phyloP scores from a whole-genome alignment of 2,888 invertebrate species.

The Heliconius ethilla region DNA sequence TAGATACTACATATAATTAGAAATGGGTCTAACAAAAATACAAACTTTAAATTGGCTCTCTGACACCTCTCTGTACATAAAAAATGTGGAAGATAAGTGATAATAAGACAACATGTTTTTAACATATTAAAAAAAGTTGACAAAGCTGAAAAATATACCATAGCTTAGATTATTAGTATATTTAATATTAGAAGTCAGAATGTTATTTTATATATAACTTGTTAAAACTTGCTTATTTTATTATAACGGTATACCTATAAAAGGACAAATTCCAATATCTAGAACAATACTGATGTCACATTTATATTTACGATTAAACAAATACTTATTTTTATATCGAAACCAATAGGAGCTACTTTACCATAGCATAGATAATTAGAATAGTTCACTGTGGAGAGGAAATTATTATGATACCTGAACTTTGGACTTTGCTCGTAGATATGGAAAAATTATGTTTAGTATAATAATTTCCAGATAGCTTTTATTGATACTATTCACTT shows the following conservation, averaged over 20 bases:
- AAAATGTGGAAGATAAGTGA: too few relatives aligned
- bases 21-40: too few relatives aligned
- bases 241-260: neutral
- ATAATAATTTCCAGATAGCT: neutral
- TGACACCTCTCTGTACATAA: too few relatives aligned
- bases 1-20: too few relatives aligned
- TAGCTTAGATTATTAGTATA: too few relatives aligned
- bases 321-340: neutral
- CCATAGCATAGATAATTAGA: neutral
- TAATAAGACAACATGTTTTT: too few relatives aligned
- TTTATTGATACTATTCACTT: neutral
- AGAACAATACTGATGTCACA: neutral
- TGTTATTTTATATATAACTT: too few relatives aligned
- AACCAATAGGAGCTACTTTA: neutral
- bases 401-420: slow-evolving; percentile 24
- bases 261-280: slow-evolving; percentile 9
- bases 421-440: slow-evolving; percentile 12
- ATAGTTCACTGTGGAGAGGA: slow-evolving; percentile 1
- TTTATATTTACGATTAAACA: neutral
- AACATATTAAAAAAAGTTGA: too few relatives aligned
- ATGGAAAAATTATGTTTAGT: slow-evolving; percentile 18
- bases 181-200: too few relatives aligned
- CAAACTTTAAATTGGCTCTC: too few relatives aligned
- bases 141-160: too few relatives aligned
- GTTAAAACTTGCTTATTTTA: too few relatives aligned